Conservation (phyloP, 2,797 vertebrate species). For the Ptychobarbus kaznakovi region DNA sequence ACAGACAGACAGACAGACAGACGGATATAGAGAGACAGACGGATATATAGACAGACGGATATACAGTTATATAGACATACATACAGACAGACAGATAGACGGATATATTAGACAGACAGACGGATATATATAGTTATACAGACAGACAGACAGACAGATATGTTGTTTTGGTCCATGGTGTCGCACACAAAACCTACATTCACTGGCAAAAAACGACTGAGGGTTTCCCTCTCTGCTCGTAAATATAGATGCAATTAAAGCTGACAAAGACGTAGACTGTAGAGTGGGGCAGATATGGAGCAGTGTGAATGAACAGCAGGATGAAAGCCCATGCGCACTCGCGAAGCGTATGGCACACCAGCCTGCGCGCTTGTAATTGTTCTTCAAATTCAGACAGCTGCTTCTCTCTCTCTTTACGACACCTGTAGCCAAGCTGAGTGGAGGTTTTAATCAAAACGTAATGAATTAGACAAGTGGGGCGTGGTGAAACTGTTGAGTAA, state of each 20-base stretch:
- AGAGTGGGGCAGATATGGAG: constrained; percentile 13
- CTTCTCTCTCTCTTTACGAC: constrained; percentile 43
- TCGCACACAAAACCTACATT: constrained; percentile 48
- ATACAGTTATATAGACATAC: background rate
- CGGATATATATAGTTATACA: too few species aligned
- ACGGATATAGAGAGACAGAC: background rate
- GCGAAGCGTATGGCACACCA: constrained; percentile 30
- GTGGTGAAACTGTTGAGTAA: constrained; percentile 26
- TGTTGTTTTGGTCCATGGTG: constrained; percentile 39
- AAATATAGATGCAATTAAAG: constrained; percentile 59
- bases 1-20: background rate
- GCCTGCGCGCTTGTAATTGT: constrained; percentile 54
- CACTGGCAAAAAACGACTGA: constrained; percentile 11
- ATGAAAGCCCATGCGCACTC: constrained; percentile 17
- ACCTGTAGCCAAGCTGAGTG: constrained; percentile 36
- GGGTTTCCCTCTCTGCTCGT: constrained; percentile 44
- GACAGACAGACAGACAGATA: background rate
- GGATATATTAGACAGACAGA: background rate
- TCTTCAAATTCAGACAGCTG: constrained; percentile 55
- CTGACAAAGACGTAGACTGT: constrained; percentile 38
- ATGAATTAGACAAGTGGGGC: constrained; percentile 57
- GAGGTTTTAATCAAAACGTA: constrained; percentile 62
- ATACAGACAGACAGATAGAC: too few species aligned
- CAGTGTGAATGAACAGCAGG: constrained; percentile 21
- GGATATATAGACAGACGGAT: background rate